These are phyloP conservation scores for Oedothorax gibbosus DNA, from an alignment of 1,140 invertebrate species.

Conservation along the genomic window DNA sequence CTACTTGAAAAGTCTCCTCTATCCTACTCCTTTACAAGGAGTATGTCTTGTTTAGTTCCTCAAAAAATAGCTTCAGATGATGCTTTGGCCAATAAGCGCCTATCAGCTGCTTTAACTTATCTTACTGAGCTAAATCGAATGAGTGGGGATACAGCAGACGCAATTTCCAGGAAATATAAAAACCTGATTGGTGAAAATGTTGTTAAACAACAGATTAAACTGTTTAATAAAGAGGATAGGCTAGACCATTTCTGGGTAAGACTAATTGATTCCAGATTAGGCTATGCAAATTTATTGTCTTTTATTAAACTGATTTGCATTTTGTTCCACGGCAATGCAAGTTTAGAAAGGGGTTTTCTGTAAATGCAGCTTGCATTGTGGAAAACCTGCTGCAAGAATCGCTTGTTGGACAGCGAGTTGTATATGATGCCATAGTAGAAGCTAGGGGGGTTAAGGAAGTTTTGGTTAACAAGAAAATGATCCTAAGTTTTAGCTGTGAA, in stretches of 20 bases:
- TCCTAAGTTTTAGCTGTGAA: neutral
- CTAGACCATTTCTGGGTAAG: neutral
- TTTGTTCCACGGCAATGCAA: neutral
- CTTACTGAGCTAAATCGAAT: neutral
- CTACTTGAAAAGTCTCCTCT: neutral
- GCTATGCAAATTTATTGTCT: neutral
- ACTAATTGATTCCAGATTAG: neutral
- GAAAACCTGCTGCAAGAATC: neutral
- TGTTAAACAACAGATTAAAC: neutral
- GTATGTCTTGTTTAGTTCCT: neutral
- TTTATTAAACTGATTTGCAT: conserved; percentile 5
- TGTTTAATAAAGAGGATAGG: neutral
- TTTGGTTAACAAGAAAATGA: neutral
- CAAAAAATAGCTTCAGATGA: neutral
- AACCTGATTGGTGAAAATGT: neutral
- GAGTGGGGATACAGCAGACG: neutral
- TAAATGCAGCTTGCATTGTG: neutral
- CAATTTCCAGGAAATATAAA: neutral
- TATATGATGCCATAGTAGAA: neutral
- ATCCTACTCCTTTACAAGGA: conserved; percentile 2
- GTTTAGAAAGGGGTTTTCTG: neutral
- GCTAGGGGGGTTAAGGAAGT: neutral
- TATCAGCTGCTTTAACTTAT: neutral
- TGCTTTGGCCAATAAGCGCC: neutral
- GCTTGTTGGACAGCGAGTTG: no score